Conservation (phyloP, 2,888 invertebrate genomes). For the Choreutis nemorana region DNA sequence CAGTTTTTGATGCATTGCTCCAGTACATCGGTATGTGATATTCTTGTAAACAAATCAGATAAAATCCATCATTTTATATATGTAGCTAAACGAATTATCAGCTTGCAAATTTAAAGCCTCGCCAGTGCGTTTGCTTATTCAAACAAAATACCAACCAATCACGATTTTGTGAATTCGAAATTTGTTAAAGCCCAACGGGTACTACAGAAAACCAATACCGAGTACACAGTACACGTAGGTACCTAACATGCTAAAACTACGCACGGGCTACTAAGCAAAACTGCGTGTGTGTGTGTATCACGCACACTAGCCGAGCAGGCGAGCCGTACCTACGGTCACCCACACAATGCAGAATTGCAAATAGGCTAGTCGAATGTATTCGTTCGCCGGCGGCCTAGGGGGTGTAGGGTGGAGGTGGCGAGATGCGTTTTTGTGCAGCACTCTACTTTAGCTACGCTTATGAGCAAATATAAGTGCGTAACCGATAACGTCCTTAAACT, state of each 20-base stretch:
- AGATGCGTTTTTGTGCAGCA: slow-evolving; percentile 65
- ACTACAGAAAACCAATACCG: slow-evolving; percentile 62
- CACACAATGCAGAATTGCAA: slow-evolving; percentile 63
- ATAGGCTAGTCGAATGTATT: slow-evolving; percentile 66
- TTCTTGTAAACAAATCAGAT: slow-evolving; percentile 42
- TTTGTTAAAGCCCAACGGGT: slow-evolving; percentile 55
- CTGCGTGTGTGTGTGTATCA: slow-evolving; percentile 29
- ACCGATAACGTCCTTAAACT: slow-evolving; percentile 28
- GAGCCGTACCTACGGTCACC: slow-evolving; percentile 30
- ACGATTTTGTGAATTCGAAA: slow-evolving; percentile 65
- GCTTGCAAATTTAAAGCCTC: slow-evolving; percentile 40
- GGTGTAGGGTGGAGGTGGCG: slow-evolving; percentile 36
- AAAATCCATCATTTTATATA: slow-evolving; percentile 52
- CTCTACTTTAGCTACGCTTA: slow-evolving; percentile 46
- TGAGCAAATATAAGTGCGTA: slow-evolving; percentile 59
- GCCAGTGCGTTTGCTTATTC: slow-evolving; percentile 42
- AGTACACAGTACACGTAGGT: slow-evolving; percentile 26
- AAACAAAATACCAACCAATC: slow-evolving; percentile 63
- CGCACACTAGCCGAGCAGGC: slow-evolving; percentile 16
- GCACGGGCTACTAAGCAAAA: slow-evolving; percentile 59
- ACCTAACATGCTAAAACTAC: slow-evolving; percentile 52
- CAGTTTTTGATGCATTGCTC: slow-evolving; percentile 24
- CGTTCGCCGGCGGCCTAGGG: slow-evolving; percentile 49
- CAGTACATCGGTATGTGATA: slow-evolving; percentile 18
- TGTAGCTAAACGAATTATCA: slow-evolving; percentile 57